phyloP scores from a whole-genome alignment of 2,113 vertebrate species.

The Bufo gargarizans region DNA sequence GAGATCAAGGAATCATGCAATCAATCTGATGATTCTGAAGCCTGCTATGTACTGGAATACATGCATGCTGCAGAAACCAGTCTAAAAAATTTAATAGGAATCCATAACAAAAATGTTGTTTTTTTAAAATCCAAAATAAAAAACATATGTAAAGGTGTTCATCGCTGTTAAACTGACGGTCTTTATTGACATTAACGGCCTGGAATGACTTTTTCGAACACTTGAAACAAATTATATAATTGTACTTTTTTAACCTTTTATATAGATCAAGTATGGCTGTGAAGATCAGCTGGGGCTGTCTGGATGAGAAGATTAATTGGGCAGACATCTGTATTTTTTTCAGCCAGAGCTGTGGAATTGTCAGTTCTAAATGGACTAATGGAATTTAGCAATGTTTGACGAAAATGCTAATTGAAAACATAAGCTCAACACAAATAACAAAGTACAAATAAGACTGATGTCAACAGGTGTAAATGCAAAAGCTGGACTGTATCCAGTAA shows the following conservation, averaged over 20 bases:
- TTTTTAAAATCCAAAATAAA: too few species aligned
- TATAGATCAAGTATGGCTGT: not conserved
- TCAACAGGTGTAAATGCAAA: not conserved
- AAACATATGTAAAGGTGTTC: too few species aligned
- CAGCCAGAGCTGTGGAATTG: not conserved
- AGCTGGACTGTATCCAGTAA: too few species aligned
- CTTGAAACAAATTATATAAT: not conserved
- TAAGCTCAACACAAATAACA: not conserved
- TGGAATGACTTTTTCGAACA: not conserved
- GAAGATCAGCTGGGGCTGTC: not conserved
- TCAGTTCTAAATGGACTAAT: not conserved
- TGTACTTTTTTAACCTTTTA: not conserved
- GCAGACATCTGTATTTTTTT: not conserved
- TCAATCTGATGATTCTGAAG: too few species aligned
- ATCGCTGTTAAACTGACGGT: too few species aligned
- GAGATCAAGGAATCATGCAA: too few species aligned
- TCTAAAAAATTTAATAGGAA: too few species aligned
- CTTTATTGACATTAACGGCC: not conserved
- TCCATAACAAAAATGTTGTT: too few species aligned
- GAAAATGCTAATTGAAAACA: not conserved
- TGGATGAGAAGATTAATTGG: not conserved
- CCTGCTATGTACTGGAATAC: too few species aligned
- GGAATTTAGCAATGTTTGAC: not conserved
- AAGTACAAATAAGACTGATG: not conserved
- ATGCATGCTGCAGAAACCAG: too few species aligned